Conservation (phyloP, 2,113 vertebrate species). For the Dasyornis broadbenti region DNA sequence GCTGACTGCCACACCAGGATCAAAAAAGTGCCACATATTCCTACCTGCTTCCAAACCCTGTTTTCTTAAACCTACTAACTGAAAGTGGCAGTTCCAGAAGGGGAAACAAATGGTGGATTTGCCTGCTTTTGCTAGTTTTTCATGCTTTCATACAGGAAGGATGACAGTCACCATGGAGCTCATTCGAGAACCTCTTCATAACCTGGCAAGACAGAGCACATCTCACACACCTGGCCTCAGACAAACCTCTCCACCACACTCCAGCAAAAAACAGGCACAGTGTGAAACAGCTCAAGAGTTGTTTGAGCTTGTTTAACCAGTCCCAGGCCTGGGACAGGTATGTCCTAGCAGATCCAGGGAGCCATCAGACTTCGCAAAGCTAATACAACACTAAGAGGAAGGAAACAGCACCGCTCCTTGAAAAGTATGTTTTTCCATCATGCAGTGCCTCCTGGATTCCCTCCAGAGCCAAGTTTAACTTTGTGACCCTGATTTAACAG, state of each 20-base stretch:
- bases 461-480: not conserved
- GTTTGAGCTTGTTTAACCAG: not conserved
- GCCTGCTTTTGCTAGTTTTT: not conserved
- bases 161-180: not conserved
- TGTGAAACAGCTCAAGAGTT: not conserved
- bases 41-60: not conserved
- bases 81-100: not conserved
- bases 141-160: not conserved
- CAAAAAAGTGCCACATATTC: not conserved
- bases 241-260: not conserved
- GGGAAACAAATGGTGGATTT: not conserved
- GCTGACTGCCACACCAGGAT: not conserved
- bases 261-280: not conserved
- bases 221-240: not conserved
- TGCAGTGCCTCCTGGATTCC: not conserved
- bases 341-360: not conserved
- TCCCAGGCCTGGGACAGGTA: not conserved
- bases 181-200: fast-evolving
- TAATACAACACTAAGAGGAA: not conserved
- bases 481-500: not conserved
- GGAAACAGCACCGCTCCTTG: not conserved
- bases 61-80: not conserved
- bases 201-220: not conserved
- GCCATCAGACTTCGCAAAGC: not conserved
- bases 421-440: not conserved